These are phyloP conservation scores for Dinothrombium tinctorium DNA, from an alignment of 1,140 invertebrate genomes.

Conservation along the genomic window DNA sequence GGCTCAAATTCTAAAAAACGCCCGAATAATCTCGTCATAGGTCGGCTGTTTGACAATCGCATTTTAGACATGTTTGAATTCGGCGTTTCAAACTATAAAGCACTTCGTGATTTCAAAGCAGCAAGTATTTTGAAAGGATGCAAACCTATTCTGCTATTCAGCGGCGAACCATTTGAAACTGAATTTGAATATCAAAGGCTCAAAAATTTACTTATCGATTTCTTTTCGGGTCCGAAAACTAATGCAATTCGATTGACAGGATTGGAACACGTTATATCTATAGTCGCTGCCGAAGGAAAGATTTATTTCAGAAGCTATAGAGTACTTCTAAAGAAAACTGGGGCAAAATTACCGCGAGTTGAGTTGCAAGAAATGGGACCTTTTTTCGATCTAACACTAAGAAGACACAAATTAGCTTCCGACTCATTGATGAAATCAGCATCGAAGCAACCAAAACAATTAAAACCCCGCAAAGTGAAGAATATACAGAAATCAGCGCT, in stretches of 20 bases:
- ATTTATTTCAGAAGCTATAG: constrained; percentile 72
- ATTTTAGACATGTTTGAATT: constrained; percentile 92
- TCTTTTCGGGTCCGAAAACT: constrained; percentile 66
- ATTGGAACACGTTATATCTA: constrained; percentile 71
- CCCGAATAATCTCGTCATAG: constrained; percentile 68
- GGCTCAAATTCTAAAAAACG: constrained; percentile 80
- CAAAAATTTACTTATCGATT: constrained; percentile 68
- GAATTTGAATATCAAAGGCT: constrained; percentile 46
- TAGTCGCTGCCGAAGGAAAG: constrained; percentile 52
- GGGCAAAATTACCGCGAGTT: constrained; percentile 47
- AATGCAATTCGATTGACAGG: constrained; percentile 61
- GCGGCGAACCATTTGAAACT: constrained; percentile 73
- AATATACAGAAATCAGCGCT: constrained; percentile 66
- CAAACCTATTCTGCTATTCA: constrained; percentile 79
- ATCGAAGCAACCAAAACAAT: constrained; percentile 27
- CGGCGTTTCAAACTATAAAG: constrained; percentile 55
- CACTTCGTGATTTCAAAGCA: constrained; percentile 48
- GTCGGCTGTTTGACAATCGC: constrained; percentile 62
- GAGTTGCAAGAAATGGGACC: constrained; percentile 88
- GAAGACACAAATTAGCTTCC: constrained; percentile 64
- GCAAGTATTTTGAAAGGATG: constrained; percentile 51
- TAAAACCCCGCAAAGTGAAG: constrained; percentile 55
- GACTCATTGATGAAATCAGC: constrained; percentile 71
- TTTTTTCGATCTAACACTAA: constrained; percentile 56
- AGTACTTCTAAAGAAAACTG: constrained; percentile 70